A percentile compares a stretch with the other conserved stretches of the same genome.
These are phyloP conservation scores for Drosophila picticornis DNA, from an alignment of 2,888 invertebrate genomes.

Conservation along the genomic window DNA sequence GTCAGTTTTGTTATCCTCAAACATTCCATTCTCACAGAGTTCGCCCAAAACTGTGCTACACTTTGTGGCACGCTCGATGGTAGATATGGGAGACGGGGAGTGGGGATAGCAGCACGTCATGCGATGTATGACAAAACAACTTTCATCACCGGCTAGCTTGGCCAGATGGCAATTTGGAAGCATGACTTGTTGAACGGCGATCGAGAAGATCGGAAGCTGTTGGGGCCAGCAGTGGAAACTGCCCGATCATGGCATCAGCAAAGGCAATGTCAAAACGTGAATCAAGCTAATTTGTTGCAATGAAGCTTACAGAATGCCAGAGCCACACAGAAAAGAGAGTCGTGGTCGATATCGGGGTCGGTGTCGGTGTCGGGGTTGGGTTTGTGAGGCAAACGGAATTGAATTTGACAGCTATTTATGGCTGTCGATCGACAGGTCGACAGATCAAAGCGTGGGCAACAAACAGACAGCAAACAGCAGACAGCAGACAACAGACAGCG, in stretches of 20 bases:
- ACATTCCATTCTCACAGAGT: not conserved
- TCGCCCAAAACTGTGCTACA: slow-evolving; percentile 38
- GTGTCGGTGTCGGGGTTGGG: not conserved
- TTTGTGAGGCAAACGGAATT: slow-evolving; percentile 49
- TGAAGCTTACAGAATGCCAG: slow-evolving; percentile 62
- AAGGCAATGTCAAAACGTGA: slow-evolving; percentile 53
- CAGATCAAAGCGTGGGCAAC: slow-evolving; percentile 58
- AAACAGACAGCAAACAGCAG: not conserved
- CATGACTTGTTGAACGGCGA: slow-evolving; percentile 57
- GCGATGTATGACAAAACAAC: slow-evolving; percentile 41
- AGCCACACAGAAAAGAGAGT: slow-evolving; percentile 6
- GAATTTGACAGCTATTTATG: slow-evolving; percentile 72
- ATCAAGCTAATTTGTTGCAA: slow-evolving; percentile 75
- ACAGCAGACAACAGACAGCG: not conserved
- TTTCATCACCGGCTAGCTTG: slow-evolving; percentile 40
- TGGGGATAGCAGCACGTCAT: not conserved
- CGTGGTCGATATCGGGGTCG: not conserved
- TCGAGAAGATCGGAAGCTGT: slow-evolving; percentile 51
- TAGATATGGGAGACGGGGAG: not conserved
- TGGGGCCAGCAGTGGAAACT: slow-evolving; percentile 25
- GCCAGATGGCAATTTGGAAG: slow-evolving; percentile 54
- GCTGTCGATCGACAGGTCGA: slow-evolving; percentile 60
- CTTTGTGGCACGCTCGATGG: not conserved
- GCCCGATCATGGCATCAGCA: slow-evolving; percentile 52
- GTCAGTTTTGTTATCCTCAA: not conserved